Evolutionary conservation across 2,797 vertebrate species (phyloP), one percentile per base, ranked within the genome.

Genomic region (Diplodus sargus): DNA sequence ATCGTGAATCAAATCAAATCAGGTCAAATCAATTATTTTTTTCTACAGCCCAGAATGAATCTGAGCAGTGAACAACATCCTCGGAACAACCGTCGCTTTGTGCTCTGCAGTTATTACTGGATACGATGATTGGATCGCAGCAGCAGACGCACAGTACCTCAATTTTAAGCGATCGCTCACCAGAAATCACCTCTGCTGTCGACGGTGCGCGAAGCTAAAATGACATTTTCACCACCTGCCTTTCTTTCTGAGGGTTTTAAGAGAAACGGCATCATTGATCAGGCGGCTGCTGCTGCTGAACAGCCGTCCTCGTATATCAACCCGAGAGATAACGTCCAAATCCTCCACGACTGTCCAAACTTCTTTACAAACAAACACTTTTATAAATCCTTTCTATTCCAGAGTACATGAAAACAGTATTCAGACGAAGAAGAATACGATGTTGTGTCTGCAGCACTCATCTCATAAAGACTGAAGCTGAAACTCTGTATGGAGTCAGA

Each of bases 281-380:
- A 63, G 52, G 71, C 64, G 43, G 23, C 28, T 9, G 53, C 23
- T 39, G 39, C 53, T 30, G 43, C 43, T 30, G 12, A 47, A n/a
- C 66, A 53, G 49, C 34, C 57, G 12, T 30, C 45, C 39, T 78
- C 75, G 78, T 74, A 42, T 75, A 78, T 60, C 68, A 70, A 18
- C 9, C 28, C 5, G 8, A 15, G 20, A 60, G 68, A 70, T 48
- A 70, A 60, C n/a, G 28, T 70, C 47, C 43, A 23, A 0, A n/a
- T 43, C 73, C 16, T 68, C 57, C 2, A 18, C 71, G 25, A 52
- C 54, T 39, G 47, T 51, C 52, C 61, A 64, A 30, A 43, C 4
- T 18, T 43, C 48, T 48, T 34, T 18, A 11, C 39, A 52, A 42
- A 42, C 64, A 45, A 62, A 62, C 23, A 15, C 2, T n/a, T 51